phyloP scores from a whole-genome alignment of 2,888 invertebrate species.

The Perdita meconis region DNA sequence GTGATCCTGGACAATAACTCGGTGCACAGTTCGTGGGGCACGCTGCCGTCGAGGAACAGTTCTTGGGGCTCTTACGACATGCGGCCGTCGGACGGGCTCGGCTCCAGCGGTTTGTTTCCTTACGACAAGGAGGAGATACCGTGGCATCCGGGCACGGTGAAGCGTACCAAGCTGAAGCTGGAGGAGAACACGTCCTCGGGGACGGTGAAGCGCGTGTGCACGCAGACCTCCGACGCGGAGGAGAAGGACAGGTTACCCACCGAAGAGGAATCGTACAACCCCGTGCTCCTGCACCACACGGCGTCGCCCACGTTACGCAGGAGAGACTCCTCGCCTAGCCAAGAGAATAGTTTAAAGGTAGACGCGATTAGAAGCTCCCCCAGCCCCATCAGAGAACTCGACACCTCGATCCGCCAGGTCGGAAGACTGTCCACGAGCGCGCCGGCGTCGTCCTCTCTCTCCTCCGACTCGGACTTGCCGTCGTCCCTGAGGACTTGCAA shows the following conservation, averaged over 20 bases:
- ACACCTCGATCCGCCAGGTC: slow-evolving; percentile 74
- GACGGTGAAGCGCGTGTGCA: slow-evolving; percentile 81
- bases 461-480: slow-evolving; percentile 82
- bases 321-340: slow-evolving; percentile 72
- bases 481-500: slow-evolving; percentile 79
- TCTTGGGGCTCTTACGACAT: slow-evolving; percentile 91
- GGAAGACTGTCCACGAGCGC: slow-evolving; percentile 83
- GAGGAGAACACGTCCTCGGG: slow-evolving; percentile 86
- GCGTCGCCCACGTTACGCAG: slow-evolving; percentile 78
- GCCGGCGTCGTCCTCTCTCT: slow-evolving; percentile 80
- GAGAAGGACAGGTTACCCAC: slow-evolving; percentile 76
- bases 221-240: slow-evolving; percentile 76
- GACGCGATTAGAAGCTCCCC: slow-evolving; percentile 64
- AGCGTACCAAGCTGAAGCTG: slow-evolving; percentile 89
- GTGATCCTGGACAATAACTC: slow-evolving; percentile 90
- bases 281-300: slow-evolving; percentile 80
- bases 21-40: slow-evolving; percentile 93
- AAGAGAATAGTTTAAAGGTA: slow-evolving; percentile 59
- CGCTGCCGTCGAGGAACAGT: slow-evolving; percentile 88
- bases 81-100: slow-evolving; percentile 82
- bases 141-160: slow-evolving; percentile 89
- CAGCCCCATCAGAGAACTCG: slow-evolving; percentile 71
- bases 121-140: slow-evolving; percentile 88
- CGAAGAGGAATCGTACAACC: slow-evolving; percentile 80
- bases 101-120: slow-evolving; percentile 85